Percentiles rank a stretch among this genome's conserved stretches.
Conservation (phyloP, 2,113 vertebrate species). For the Odontesthes bonariensis region DNA sequence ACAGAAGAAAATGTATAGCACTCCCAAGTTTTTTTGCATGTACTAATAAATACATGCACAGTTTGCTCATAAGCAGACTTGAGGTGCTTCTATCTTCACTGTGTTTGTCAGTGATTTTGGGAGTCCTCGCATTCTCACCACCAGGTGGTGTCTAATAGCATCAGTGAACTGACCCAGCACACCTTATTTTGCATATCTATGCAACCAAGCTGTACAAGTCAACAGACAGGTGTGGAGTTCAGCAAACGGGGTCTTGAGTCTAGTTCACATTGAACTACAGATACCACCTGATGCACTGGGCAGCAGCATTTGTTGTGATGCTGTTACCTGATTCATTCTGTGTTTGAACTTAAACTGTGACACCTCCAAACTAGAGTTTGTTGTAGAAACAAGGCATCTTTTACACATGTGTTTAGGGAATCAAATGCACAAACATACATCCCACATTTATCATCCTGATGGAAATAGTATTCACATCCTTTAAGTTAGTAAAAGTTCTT, state of each 20-base stretch:
- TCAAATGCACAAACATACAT: background rate
- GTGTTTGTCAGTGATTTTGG: conserved; percentile 43
- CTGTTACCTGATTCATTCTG: conserved; percentile 5
- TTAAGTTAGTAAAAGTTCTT: background rate
- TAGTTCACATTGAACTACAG: conserved; percentile 23
- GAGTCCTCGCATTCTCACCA: conserved; percentile 72
- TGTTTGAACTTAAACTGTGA: background rate
- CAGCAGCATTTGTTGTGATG: conserved; percentile 18
- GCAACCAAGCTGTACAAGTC: conserved; percentile 43
- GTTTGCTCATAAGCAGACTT: conserved; percentile 3
- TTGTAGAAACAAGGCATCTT: no score
- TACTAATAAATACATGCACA: background rate
- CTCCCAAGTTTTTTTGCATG: background rate
- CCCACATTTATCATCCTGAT: background rate
- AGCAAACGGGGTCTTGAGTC: conserved; percentile 35
- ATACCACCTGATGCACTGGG: background rate
- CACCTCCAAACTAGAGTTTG: no score
- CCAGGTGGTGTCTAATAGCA: conserved; percentile 82
- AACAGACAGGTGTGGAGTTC: conserved; percentile 21
- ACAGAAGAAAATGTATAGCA: background rate
- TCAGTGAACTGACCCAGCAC: conserved; percentile 58
- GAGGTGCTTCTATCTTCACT: conserved; percentile 34
- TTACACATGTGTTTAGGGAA: no score
- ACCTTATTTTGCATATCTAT: conserved; percentile 64
- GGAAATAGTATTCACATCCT: background rate